phyloP scores from a whole-genome alignment of 2,797 vertebrate genomes.

The Micropoecilia bifurca region DNA sequence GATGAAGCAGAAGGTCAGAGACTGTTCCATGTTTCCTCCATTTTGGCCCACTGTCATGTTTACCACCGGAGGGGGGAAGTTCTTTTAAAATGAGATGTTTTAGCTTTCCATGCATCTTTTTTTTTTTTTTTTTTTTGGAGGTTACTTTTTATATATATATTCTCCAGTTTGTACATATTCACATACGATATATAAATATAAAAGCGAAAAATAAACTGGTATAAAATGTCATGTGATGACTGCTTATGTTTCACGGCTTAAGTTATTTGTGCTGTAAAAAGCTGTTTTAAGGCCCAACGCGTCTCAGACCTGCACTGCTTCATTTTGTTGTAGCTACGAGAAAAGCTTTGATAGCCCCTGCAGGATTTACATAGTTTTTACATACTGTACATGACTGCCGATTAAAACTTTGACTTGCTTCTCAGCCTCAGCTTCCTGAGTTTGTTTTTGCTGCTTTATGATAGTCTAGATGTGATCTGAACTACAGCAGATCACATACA shows the following conservation, averaged over 20 bases:
- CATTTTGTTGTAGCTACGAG: not conserved
- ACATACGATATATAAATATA: conserved; percentile 52
- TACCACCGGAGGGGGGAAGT: conserved; percentile 4
- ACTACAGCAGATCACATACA: too few relatives aligned
- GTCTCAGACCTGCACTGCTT: not conserved
- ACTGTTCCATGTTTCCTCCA: not conserved
- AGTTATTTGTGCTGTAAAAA: conserved; percentile 56
- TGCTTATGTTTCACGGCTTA: conserved; percentile 26
- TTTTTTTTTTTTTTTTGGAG: not conserved
- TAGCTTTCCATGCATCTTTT: conserved; percentile 19
- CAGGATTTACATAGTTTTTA: conserved; percentile 2
- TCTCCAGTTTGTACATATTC: conserved; percentile 63
- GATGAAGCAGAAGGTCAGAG: not conserved
- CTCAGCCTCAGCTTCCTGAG: not conserved
- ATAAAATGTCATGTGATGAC: conserved; percentile 35
- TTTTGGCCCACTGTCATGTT: not conserved
- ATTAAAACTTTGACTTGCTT: conserved; percentile 10
- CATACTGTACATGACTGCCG: not conserved
- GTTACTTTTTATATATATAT: conserved; percentile 52
- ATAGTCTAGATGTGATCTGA: not conserved
- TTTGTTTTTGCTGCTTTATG: not conserved
- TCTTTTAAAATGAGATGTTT: conserved; percentile 30
- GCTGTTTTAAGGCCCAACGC: conserved; percentile 26
- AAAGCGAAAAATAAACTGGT: conserved; percentile 31
- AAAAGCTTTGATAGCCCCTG: not conserved